Base-by-base conservation (phyloP, 2,797 vertebrate species). In the Rachycentron canadum region DNA sequence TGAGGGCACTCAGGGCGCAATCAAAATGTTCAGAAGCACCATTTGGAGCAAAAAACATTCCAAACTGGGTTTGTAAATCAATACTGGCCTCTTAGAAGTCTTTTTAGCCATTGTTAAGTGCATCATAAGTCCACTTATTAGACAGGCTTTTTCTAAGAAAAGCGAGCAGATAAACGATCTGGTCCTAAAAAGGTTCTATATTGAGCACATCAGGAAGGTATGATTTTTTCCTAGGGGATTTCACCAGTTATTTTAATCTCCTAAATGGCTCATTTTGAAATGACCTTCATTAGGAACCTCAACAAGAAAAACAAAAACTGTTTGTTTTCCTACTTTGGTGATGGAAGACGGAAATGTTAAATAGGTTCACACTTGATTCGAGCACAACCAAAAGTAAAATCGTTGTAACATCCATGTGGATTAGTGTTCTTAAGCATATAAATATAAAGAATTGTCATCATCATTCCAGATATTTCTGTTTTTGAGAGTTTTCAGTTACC, bases 21-120 rank as follows among this genome's bases (percentile, higher is more conserved):
- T 91, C 88, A 86, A 74, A 83, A 88, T 78, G 61, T 79, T 88
- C 80, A 87, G 78, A 88, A 91, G 80, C 78, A 85, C 84, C 82
- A 76, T 88, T 92, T 86, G 69, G 72, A 90, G 76, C 32, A 65
- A 74, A 66, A 76, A 77, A 71, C 57, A 88, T 79, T 78, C 78
- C 71, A 84, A 88, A 73, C 86, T 7, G 36, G 60, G 76, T 82
- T 83, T 87, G 53, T 75, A 87, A 90, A 92, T 92, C 79, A 90
- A 82, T 89, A 76, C 56, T 53, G 76, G 23, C 79, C 83, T 76
- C 67, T 86, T 80, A 41, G 58, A 78, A 88, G 74, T 88, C 78
- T 84, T 86, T 90, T 84, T 79, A 88, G 83, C 67, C 69, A 30
- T 71, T 77, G 78, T 78, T 88, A 87, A 90, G 88, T 83, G 85